Evolutionary conservation across 1,140 invertebrate genomes (phyloP), one percentile per base, ranked within the genome.

Genomic region (Aphelenchoides avenae): DNA sequence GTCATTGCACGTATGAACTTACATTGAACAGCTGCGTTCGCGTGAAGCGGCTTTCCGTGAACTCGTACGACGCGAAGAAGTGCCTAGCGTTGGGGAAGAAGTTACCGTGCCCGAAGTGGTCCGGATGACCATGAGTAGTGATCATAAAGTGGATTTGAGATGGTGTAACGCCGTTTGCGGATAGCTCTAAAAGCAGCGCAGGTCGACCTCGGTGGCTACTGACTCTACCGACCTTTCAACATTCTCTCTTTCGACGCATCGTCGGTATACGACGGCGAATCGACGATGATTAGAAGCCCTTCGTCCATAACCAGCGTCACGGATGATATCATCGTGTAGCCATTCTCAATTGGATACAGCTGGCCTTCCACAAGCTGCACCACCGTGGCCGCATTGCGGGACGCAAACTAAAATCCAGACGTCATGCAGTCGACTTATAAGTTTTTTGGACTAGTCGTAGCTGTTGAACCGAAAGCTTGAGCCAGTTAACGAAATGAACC

Each of bases 101-200:
- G 81, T 93, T 91, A 72, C 92, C 88, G 76, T 93, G 93, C 46
- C 91, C 91, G 62, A 86, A 85, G 71, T 95, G 91, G 81, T 95
- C 91, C 0, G 88, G 86, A 80, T 94, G 90, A 0, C 89, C 62
- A 48, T 69, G 67, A n/a, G 67, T 69, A 9, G 64, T 68, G 2
- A 69, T 52, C 5, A 53, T 68, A 20, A 72, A 40, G 27, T 70
- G 56, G 18, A 70, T 47, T 39, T 71, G 56, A 15, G 46, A 49
- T 6, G 68, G 63, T 39, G 41, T 36, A 15, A 70, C 44, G 34
- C 61, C 61, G 24, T 54, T 42, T 11, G 43, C 41, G 11, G 53
- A 37, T n/a, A 70, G 57, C 13, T 52, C 68, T 56, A 39, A 61
- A 56, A 61, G n/a, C 20, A 22, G 11, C 57, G 15, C n/a, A 24